A percentile compares a stretch with the other conserved stretches of the same genome.
Evolutionary conservation across 2,888 invertebrate genomes (phyloP).

Genomic region (Phyto melanocephala): DNA sequence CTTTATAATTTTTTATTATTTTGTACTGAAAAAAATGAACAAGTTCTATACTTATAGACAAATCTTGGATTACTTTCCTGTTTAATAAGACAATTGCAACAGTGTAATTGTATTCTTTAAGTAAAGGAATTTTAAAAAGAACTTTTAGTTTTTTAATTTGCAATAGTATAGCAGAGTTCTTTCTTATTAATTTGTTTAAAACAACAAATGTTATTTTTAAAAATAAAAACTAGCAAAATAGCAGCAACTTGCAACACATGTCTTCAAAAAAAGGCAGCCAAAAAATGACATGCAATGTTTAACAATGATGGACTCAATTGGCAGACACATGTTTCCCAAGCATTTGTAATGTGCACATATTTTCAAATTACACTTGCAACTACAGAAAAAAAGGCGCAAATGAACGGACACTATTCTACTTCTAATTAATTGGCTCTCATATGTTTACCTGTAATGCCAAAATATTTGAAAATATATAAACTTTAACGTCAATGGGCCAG

Average conservation of each 20-base stretch:
- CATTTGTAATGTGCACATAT: background rate
- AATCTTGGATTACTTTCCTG: too few relatives aligned
- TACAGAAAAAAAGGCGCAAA: slow-evolving; percentile 16
- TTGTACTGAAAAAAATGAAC: too few relatives aligned
- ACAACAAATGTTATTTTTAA: slow-evolving; percentile 24
- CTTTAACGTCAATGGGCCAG: background rate
- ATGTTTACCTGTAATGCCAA: background rate
- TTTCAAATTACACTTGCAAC: background rate
- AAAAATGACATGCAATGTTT: slow-evolving; percentile 37
- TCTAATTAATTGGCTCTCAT: slow-evolving; percentile 10
- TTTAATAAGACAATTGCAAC: too few relatives aligned
- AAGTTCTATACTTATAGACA: too few relatives aligned
- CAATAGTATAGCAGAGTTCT: background rate
- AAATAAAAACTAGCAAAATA: background rate
- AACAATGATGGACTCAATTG: slow-evolving; percentile 8
- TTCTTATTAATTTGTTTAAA: background rate
- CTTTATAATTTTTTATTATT: too few relatives aligned
- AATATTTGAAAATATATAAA: background rate
- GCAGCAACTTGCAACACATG: slow-evolving; percentile 51
- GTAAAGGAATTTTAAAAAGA: background rate
- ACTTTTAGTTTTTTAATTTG: background rate
- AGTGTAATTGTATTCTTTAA: too few relatives aligned
- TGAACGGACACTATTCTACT: slow-evolving; percentile 16
- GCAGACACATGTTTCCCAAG: slow-evolving; percentile 39
- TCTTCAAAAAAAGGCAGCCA: slow-evolving; percentile 3